phyloP scores from a whole-genome alignment of 2,113 vertebrate species.

The Protomyctophum bolini region DNA sequence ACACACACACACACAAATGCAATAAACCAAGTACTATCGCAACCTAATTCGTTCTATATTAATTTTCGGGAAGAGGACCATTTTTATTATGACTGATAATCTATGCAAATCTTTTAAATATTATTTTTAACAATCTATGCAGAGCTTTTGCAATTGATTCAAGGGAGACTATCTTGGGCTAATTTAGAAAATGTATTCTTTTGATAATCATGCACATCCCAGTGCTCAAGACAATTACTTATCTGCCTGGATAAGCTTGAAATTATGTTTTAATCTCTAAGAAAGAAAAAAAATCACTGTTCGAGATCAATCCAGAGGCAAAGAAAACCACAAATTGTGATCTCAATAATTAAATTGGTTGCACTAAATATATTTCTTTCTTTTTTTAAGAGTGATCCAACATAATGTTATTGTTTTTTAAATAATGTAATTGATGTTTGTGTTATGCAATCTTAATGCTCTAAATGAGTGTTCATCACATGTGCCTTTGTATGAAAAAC shows the following conservation, averaged over 20 bases:
- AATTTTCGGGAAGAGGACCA: conserved; percentile 70
- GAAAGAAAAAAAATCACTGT: conserved; percentile 36
- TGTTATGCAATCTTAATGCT: conserved; percentile 44
- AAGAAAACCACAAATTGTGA: conserved; percentile 51
- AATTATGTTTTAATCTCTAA: conserved; percentile 72
- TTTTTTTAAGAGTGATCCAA: conserved; percentile 37
- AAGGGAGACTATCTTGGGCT: conserved; percentile 63
- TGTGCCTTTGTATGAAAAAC: conserved; percentile 63
- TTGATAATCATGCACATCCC: conserved; percentile 72
- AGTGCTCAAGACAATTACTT: conserved; percentile 73
- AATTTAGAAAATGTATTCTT: conserved; percentile 77
- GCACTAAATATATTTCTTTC: conserved; percentile 42
- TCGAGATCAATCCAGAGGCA: conserved; percentile 56
- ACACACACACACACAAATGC: conserved; percentile 39
- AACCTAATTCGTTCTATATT: conserved; percentile 72
- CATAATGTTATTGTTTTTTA: conserved; percentile 33
- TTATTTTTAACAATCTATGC: conserved; percentile 70
- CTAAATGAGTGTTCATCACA: conserved; percentile 49
- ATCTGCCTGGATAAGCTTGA: conserved; percentile 73
- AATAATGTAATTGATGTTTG: conserved; percentile 19
- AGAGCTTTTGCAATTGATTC: conserved; percentile 66
- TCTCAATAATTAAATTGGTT: conserved; percentile 53
- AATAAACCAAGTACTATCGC: conserved; percentile 63
- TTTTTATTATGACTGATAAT: conserved; percentile 71
- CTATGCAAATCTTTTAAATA: conserved; percentile 77